These are phyloP conservation scores for Pseudomugil tenellus DNA, from an alignment of 2,797 vertebrate species.

Conservation along the genomic window DNA sequence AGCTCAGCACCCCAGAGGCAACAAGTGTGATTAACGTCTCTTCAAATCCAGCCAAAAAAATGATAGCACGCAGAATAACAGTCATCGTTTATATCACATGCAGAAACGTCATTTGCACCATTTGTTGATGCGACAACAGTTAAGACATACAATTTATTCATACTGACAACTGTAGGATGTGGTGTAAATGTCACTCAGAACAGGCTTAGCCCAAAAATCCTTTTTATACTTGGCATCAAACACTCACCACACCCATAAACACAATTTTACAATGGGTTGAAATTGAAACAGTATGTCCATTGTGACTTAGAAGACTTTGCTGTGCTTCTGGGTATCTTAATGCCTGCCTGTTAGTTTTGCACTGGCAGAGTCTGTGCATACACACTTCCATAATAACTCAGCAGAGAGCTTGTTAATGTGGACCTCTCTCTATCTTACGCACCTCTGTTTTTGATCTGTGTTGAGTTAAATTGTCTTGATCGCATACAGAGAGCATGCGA, in stretches of 20 bases:
- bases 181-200: constrained; percentile 64
- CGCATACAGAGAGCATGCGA: constrained; percentile 36
- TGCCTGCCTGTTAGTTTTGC: constrained; percentile 50
- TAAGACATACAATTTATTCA: constrained; percentile 58
- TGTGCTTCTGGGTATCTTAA: constrained; percentile 76
- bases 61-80: constrained; percentile 54
- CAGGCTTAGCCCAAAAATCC: constrained; percentile 53
- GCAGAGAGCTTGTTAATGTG: constrained; percentile 45
- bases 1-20: constrained; percentile 59
- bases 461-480: constrained; percentile 25
- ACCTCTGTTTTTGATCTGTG: constrained; percentile 9
- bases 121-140: constrained; percentile 41
- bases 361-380: constrained; percentile 49
- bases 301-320: constrained; percentile 75
- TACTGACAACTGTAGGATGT: constrained; percentile 53
- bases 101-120: constrained; percentile 7
- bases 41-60: constrained; percentile 45
- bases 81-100: constrained; percentile 28
- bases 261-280: constrained; percentile 72
- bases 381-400: constrained; percentile 53
- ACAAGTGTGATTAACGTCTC: constrained; percentile 50
- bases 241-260: constrained; percentile 74
- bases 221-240: constrained; percentile 72
- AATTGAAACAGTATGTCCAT: constrained; percentile 74
- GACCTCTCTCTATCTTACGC: constrained; percentile 11